phyloP scores from a whole-genome alignment of 2,113 vertebrate genomes.

The Vimba vimba region DNA sequence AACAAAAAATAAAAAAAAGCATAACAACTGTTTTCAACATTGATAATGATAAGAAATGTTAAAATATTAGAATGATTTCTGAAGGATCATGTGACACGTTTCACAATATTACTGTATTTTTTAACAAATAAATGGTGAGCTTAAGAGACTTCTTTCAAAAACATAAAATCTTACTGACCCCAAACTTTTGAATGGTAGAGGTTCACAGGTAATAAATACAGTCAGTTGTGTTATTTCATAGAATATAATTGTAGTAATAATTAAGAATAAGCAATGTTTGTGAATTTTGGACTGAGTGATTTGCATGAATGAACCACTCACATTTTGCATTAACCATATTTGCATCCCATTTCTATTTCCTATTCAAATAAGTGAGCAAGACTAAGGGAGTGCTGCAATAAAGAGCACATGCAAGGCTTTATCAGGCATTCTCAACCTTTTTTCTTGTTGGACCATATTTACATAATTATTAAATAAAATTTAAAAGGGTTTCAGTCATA shows the following conservation, averaged over 20 bases:
- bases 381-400: slow-evolving; percentile 23
- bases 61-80: no score
- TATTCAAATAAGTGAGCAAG: slow-evolving; percentile 65
- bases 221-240: not conserved
- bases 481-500: not conserved
- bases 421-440: not conserved
- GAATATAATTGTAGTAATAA: not conserved
- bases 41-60: no score
- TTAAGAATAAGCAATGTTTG: not conserved
- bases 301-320: not conserved
- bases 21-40: no score
- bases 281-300: no score
- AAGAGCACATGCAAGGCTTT: not conserved
- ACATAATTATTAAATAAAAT: not conserved
- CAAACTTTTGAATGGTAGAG: not conserved
- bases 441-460: not conserved
- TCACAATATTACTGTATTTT: no score
- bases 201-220: not conserved
- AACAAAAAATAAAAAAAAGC: no score
- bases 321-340: slow-evolving; percentile 59
- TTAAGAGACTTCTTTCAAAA: not conserved
- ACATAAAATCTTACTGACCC: not conserved
- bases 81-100: no score
- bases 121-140: not conserved
- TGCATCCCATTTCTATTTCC: slow-evolving; percentile 64